Conservation (phyloP, 37 sponge, comb jelly and placozoan species). For the Beroe forskalii region DNA sequence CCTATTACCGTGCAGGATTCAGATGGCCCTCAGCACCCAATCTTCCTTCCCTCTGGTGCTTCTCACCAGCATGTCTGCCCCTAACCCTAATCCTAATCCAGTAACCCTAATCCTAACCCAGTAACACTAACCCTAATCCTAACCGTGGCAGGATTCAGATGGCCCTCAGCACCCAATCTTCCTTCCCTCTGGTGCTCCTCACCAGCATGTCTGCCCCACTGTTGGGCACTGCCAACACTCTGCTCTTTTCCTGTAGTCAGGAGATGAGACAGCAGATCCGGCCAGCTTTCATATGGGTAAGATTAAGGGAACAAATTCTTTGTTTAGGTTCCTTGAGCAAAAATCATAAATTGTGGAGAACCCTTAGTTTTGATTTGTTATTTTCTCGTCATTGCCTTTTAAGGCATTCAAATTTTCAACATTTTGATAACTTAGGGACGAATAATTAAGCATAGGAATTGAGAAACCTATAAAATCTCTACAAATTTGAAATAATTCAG, state of each 20-base stretch:
- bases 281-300: slow-evolving; percentile 26
- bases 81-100: too few species aligned
- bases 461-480: too few species aligned
- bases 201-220: slow-evolving; percentile 48
- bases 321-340: not conserved
- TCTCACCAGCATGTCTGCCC: slow-evolving; percentile 46
- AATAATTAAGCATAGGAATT: too few species aligned
- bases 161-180: slow-evolving; percentile 11
- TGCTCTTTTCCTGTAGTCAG: slow-evolving; percentile 32
- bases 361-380: too few species aligned
- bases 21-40: slow-evolving; percentile 29
- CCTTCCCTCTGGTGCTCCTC: slow-evolving; percentile 51
- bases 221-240: slow-evolving; percentile 37
- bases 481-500: too few species aligned
- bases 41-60: slow-evolving; percentile 43
- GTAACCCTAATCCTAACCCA: too few species aligned
- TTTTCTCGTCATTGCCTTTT: too few species aligned
- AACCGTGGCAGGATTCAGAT: slow-evolving; percentile 64
- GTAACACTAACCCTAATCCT: too few species aligned
- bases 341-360: too few species aligned
- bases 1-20: too few species aligned
- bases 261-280: slow-evolving; percentile 56
- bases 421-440: too few species aligned
- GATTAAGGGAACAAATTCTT: not conserved
- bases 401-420: too few species aligned